These are phyloP conservation scores for Porites lobata DNA, from an alignment of 92 coral and sea anemone genomes.

Conservation along the genomic window DNA sequence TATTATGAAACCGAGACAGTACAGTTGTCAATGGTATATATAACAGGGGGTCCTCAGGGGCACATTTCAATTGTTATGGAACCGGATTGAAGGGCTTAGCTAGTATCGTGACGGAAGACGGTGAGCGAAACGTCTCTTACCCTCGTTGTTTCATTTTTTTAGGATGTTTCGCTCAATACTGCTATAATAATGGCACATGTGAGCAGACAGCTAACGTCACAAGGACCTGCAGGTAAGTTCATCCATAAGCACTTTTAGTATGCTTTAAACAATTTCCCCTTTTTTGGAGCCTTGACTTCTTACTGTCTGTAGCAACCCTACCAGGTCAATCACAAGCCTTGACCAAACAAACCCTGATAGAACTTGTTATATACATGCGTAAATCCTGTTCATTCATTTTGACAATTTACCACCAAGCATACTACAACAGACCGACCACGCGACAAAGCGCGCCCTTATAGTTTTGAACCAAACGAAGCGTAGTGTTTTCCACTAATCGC, in stretches of 20 bases:
- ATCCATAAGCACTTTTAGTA: too few relatives aligned
- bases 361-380: background rate
- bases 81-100: too few relatives aligned
- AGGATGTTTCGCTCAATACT: conserved; percentile 71
- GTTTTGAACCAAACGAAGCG: too few relatives aligned
- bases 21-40: too few relatives aligned
- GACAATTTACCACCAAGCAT: background rate
- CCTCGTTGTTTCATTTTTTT: background rate
- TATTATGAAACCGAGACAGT: too few relatives aligned
- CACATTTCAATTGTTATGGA: too few relatives aligned
- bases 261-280: background rate
- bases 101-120: too few relatives aligned
- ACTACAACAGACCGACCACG: background rate
- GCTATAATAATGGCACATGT: conserved; percentile 63
- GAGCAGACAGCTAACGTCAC: background rate
- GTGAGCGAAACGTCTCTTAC: too few relatives aligned
- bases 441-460: too few relatives aligned
- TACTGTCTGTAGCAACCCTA: background rate
- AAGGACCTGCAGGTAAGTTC: conserved; percentile 77
- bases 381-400: background rate
- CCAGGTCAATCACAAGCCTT: background rate
- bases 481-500: too few relatives aligned
- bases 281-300: too few relatives aligned
- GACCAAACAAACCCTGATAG: background rate
- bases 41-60: too few relatives aligned